Conservation (phyloP, 2,797 vertebrate genomes). For the Periophthalmus magnuspinnatus region DNA sequence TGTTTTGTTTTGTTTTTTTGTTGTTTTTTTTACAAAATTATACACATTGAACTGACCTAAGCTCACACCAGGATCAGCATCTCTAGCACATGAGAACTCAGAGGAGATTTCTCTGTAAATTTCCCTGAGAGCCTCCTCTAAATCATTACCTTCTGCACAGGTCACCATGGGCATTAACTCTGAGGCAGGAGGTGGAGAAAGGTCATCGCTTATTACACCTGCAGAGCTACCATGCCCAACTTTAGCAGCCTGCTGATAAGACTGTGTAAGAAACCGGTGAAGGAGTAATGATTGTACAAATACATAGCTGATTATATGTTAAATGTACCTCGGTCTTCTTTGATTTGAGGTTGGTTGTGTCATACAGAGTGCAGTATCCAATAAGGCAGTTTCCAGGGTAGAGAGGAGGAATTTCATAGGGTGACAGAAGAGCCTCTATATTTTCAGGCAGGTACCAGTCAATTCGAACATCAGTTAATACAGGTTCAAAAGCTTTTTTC, state of each 20-base stretch:
- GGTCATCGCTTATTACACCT: constrained; percentile 82
- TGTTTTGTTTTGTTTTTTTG: too few species aligned
- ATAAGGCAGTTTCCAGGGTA: constrained; percentile 89
- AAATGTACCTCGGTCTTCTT: constrained; percentile 67
- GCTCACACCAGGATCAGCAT: constrained; percentile 68
- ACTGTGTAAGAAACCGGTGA: constrained; percentile 42
- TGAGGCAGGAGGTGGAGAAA: constrained; percentile 61
- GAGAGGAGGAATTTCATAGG: constrained; percentile 89
- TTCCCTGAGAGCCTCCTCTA: constrained; percentile 74
- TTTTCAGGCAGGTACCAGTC: constrained; percentile 98
- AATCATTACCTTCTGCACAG: constrained; percentile 63
- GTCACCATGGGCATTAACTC: constrained; percentile 73
- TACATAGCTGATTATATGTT: neutral
- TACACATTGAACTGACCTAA: constrained; percentile 50
- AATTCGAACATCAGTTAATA: constrained; percentile 91
- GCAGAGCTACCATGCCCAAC: constrained; percentile 71
- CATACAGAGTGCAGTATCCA: constrained; percentile 93
- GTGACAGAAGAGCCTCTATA: constrained; percentile 94
- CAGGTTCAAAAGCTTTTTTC: constrained; percentile 94
- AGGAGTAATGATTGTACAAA: constrained; percentile 1
- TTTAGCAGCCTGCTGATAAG: constrained; percentile 44
- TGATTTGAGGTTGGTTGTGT: constrained; percentile 81
- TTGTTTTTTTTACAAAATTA: neutral
- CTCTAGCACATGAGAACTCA: constrained; percentile 81
- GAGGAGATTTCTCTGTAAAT: constrained; percentile 83